phyloP scores from a whole-genome alignment of 2,113 vertebrate species.

The Deroptyus accipitrinus region DNA sequence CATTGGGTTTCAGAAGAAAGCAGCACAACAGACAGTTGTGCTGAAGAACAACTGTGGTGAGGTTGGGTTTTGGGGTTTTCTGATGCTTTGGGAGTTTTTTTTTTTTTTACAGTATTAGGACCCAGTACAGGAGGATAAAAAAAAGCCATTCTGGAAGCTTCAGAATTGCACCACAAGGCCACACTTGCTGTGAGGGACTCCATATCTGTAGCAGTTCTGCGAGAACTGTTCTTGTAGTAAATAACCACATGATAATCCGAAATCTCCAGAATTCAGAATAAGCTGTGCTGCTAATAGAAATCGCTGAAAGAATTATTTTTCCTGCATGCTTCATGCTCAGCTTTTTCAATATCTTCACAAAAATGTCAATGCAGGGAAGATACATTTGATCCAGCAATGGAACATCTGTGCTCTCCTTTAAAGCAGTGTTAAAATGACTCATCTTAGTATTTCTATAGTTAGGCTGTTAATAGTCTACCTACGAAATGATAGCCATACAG shows the following conservation, averaged over 20 bases:
- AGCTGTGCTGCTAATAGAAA: background rate
- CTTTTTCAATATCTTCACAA: background rate
- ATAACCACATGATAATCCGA: background rate
- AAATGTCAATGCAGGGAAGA: background rate
- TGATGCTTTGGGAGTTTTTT: background rate
- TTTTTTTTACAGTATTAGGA: background rate
- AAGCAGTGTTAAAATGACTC: background rate
- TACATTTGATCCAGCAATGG: background rate
- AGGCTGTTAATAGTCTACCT: background rate
- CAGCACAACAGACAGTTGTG: background rate
- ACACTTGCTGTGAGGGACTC: rapidly evolving
- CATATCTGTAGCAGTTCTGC: background rate
- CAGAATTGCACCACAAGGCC: background rate
- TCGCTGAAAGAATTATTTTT: background rate
- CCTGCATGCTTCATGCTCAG: background rate
- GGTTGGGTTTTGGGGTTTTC: background rate
- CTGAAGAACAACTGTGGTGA: background rate
- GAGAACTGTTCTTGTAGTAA: background rate
- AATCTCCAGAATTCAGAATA: background rate
- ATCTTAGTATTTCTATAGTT: background rate
- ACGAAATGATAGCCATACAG: background rate
- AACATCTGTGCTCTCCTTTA: background rate
- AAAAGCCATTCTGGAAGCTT: background rate
- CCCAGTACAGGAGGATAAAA: background rate
- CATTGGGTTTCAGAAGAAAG: background rate